Evolutionary conservation across 1,140 invertebrate genomes (phyloP).

Genomic region (Seison nebaliae): DNA sequence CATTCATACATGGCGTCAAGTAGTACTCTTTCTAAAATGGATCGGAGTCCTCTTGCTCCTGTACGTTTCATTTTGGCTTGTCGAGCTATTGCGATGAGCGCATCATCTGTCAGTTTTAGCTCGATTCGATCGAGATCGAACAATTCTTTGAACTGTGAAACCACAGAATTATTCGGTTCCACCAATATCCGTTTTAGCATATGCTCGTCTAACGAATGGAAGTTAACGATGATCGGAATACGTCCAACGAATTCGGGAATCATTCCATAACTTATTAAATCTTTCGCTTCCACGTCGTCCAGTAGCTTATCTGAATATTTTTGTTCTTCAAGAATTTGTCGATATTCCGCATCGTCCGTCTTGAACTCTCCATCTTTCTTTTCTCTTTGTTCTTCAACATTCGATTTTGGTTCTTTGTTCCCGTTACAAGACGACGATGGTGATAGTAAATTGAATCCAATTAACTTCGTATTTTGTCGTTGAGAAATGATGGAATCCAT

Average conservation of each 20-base stretch:
- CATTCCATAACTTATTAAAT: conserved; percentile 70
- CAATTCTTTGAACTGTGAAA: conserved; percentile 51
- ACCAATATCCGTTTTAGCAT: conserved; percentile 79
- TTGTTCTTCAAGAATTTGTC: conserved; percentile 23
- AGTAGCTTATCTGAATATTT: conserved; percentile 52
- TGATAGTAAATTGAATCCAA: conserved; percentile 59
- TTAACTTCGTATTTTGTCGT: conserved; percentile 74
- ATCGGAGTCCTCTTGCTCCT: conserved; percentile 64
- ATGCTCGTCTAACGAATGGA: conserved; percentile 66
- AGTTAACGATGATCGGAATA: conserved; percentile 80
- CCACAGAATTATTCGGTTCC: conserved; percentile 77
- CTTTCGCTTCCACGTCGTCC: conserved; percentile 65
- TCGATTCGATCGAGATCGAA: conserved; percentile 49
- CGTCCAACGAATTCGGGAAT: conserved; percentile 64
- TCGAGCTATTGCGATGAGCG: conserved; percentile 55
- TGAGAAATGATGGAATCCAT: conserved; percentile 69
- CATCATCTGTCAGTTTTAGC: conserved; percentile 57
- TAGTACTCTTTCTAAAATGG: conserved; percentile 66
- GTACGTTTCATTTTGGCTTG: conserved; percentile 80
- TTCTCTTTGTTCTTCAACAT: conserved; percentile 17
- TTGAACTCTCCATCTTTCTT: conserved; percentile 15
- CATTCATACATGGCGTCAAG: conserved; percentile 91
- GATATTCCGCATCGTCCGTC: too few relatives aligned
- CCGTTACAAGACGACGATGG: too few relatives aligned
- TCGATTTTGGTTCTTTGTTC: conserved; percentile 15